Evolutionary conservation across 64 coral and sea anemone genomes (phyloP), one percentile per base, ranked within the genome.

Genomic region (Dendrophyllia cribrosa): DNA sequence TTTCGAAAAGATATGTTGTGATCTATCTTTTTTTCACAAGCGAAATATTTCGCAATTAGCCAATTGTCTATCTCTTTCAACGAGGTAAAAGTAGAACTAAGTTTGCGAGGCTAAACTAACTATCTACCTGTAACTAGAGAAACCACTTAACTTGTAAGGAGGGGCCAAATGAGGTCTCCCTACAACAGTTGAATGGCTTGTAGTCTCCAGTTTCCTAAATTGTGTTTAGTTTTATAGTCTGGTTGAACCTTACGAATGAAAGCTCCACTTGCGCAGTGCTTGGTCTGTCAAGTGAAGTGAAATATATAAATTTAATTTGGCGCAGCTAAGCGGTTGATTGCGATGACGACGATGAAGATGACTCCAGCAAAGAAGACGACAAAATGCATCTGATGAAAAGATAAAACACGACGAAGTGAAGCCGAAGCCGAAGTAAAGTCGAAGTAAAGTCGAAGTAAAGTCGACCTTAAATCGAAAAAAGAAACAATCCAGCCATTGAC

Each of bases 181-280:
- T 26, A 3, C 67, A 70, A 13, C 22, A 24, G 25, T 34, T 70
- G 9, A 70, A 70, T 70, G 67, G 67, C 67, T 25, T 70, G 7
- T 26, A 11, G 24, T 1, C 25, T 70, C 67, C 23, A 26, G 67
- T 9, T 43, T 70, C 24, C 67, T 70, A 70, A 70, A 12, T 70
- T 24, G 24, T 70, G 0, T 9, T 70, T 12, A 11, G 19, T 23
- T n/a, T n/a, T 26, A 43, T 58, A 2, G 11, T 78, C 51, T 78
- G 76, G 51, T 25, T 78, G 76, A 78, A 78, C 76, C 76, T 78
- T 78, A 59, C 76, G 20, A 58, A 78, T 21, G 24, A 58, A 58
- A 78, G 0, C 23, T 58, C 58, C 76, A 58, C 76, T 78, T 78
- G 14, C 23, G 11, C 51, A 26, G 76, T 15, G 13, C 6, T 16